Conservation (phyloP, 1,140 invertebrate species). For the Monomorium pharaonis region DNA sequence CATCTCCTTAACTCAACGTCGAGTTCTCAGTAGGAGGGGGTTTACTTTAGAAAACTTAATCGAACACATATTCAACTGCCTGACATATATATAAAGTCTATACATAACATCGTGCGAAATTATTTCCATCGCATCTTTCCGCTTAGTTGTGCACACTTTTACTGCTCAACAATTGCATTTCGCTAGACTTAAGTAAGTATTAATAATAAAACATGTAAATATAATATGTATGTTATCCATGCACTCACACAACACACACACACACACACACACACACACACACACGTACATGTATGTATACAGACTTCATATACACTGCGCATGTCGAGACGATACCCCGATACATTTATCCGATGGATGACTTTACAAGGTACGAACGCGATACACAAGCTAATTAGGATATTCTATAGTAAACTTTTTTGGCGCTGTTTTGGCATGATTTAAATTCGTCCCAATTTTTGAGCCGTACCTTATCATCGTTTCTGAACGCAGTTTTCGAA, state of each 20-base stretch:
- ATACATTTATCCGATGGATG: constrained; percentile 32
- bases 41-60: constrained; percentile 63
- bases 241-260: too few species aligned
- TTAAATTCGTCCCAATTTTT: constrained; percentile 22
- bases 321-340: constrained; percentile 27
- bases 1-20: constrained; percentile 48
- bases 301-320: constrained; percentile 50
- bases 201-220: constrained; percentile 76
- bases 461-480: constrained; percentile 27
- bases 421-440: constrained; percentile 52
- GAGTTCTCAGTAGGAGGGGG: constrained; percentile 30
- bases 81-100: constrained; percentile 40
- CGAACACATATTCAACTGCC: constrained; percentile 35
- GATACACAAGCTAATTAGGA: constrained; percentile 43
- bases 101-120: constrained; percentile 35
- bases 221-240: constrained; percentile 59
- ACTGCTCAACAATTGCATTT: constrained; percentile 55
- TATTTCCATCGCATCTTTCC: not conserved
- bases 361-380: constrained; percentile 27
- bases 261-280: not conserved
- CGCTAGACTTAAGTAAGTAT: constrained; percentile 59
- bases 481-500: constrained; percentile 25
- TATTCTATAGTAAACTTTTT: constrained; percentile 53
- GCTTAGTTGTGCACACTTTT: constrained; percentile 29
- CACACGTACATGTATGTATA: constrained; percentile 47